These are phyloP conservation scores for Ibidorhyncha struthersii DNA, from an alignment of 2,113 vertebrate species.

Conservation along the genomic window DNA sequence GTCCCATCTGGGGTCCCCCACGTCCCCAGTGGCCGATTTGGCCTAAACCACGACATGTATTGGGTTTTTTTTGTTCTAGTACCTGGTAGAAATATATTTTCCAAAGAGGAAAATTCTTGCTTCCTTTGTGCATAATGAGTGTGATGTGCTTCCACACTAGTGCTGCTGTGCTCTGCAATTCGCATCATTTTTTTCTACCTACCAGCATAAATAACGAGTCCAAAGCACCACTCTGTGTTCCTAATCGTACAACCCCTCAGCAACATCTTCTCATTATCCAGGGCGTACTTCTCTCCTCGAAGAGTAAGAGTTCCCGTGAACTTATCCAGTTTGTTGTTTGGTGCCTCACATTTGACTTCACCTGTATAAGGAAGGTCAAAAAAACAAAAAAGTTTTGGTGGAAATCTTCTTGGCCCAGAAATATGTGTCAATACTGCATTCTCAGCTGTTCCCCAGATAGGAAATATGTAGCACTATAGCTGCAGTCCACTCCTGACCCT, in stretches of 20 bases:
- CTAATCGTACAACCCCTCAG: slow-evolving; percentile 90
- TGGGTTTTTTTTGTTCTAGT: background rate
- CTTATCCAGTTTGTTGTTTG: slow-evolving; percentile 91
- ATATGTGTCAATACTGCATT: background rate
- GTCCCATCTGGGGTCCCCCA: no score
- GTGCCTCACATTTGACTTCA: slow-evolving; percentile 87
- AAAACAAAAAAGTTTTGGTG: background rate
- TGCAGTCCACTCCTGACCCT: background rate
- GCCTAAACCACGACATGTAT: no score
- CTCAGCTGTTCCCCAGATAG: background rate
- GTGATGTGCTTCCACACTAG: background rate
- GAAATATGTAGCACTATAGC: background rate
- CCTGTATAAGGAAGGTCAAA: slow-evolving; percentile 72
- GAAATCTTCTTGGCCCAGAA: background rate
- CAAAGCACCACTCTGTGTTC: slow-evolving; percentile 97
- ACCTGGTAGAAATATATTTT: background rate
- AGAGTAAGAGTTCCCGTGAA: slow-evolving; percentile 87
- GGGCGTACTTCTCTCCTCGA: slow-evolving; percentile 69
- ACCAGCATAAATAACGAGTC: slow-evolving; percentile 93
- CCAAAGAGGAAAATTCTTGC: background rate
- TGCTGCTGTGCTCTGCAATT: background rate
- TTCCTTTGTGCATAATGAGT: background rate
- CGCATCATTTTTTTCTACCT: background rate
- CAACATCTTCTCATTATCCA: slow-evolving; percentile 91
- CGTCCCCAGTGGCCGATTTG: no score